phyloP scores from a whole-genome alignment of 2,888 invertebrate genomes.

The Diplolepis rosae region DNA sequence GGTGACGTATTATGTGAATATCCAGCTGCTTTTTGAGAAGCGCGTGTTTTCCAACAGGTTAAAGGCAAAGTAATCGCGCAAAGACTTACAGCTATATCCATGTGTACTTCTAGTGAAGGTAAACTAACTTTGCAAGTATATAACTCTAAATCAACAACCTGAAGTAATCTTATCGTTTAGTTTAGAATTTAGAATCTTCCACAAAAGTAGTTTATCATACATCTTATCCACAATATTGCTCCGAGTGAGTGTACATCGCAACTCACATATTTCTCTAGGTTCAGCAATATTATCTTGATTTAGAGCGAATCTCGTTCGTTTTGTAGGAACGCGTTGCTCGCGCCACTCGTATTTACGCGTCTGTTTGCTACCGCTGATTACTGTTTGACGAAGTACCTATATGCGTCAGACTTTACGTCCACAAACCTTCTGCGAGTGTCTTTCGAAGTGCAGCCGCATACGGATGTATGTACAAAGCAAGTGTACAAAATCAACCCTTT shows the following conservation, averaged over 20 bases:
- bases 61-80: too few species aligned
- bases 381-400: constrained; percentile 22
- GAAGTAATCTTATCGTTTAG: not conserved
- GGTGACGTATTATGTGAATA: too few species aligned
- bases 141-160: not conserved
- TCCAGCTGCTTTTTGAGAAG: too few species aligned
- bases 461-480: not conserved
- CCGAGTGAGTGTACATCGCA: constrained; percentile 10
- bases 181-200: not conserved
- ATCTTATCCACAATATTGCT: constrained; percentile 3
- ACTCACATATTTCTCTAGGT: not conserved
- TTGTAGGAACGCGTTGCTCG: not conserved
- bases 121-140: not conserved
- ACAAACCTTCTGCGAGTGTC: constrained; percentile 20
- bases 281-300: constrained; percentile 9
- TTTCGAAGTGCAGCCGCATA: constrained; percentile 6
- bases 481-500: constrained; percentile 7
- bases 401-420: constrained; percentile 8
- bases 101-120: too few species aligned
- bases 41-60: too few species aligned
- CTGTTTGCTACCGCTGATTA: constrained; percentile 18
- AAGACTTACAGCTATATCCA: too few species aligned
- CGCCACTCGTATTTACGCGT: not conserved
- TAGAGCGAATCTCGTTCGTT: not conserved
- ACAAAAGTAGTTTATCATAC: not conserved